Evolutionary conservation across 2,888 invertebrate genomes (phyloP).

Genomic region (Caenorhabditis uteleia): DNA sequence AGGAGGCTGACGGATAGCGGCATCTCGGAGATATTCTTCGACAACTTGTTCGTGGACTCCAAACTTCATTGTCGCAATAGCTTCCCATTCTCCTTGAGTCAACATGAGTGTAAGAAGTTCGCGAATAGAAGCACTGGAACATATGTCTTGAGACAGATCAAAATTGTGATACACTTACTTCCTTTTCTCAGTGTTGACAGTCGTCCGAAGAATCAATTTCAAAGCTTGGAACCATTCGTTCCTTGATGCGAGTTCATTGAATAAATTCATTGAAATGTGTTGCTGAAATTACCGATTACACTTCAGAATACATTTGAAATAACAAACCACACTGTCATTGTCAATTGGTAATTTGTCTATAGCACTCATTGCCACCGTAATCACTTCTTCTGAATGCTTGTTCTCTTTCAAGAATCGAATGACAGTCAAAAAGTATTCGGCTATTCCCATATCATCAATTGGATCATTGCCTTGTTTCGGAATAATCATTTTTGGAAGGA

Average conservation of each 20-base stretch:
- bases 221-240: slow-evolving; percentile 54
- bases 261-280: slow-evolving; percentile 54
- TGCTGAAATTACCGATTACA: too few species aligned
- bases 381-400: slow-evolving; percentile 47
- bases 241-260: slow-evolving; percentile 49
- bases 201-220: slow-evolving; percentile 28
- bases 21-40: slow-evolving; percentile 37
- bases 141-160: not conserved
- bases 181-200: slow-evolving; percentile 13
- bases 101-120: slow-evolving; percentile 35
- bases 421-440: slow-evolving; percentile 32
- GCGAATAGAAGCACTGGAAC: slow-evolving; percentile 23
- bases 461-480: slow-evolving; percentile 13
- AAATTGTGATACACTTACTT: not conserved
- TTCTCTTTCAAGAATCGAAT: slow-evolving; percentile 52
- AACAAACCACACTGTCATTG: slow-evolving; percentile 35
- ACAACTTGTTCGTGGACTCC: slow-evolving; percentile 32
- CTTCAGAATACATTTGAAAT: not conserved
- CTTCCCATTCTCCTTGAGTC: slow-evolving; percentile 26
- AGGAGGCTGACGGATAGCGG: slow-evolving; percentile 36
- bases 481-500: slow-evolving; percentile 15
- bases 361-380: slow-evolving; percentile 44
- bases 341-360: slow-evolving; percentile 39
- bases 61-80: slow-evolving; percentile 36
- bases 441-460: slow-evolving; percentile 7